These are phyloP conservation scores for Ceriagrion tenellum DNA, from an alignment of 2,888 invertebrate genomes.

Conservation along the genomic window DNA sequence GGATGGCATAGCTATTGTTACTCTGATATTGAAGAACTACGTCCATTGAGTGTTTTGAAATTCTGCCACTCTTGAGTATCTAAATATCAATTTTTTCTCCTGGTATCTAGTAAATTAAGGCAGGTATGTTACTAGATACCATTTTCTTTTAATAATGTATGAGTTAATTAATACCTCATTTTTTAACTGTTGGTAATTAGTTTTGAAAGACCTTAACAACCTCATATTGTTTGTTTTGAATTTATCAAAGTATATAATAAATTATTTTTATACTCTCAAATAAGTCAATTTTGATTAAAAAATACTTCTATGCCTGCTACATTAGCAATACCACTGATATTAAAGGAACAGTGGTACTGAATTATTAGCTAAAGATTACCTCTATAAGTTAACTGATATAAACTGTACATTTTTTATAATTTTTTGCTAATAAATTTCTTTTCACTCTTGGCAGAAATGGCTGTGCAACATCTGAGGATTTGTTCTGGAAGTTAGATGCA, in stretches of 20 bases:
- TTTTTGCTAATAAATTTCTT: conserved; percentile 4
- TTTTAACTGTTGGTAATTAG: neutral
- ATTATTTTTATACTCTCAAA: conserved; percentile 53
- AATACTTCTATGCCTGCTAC: neutral
- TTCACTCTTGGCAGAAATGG: conserved; percentile 85
- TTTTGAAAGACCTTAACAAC: neutral
- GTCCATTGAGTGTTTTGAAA: conserved; percentile 13
- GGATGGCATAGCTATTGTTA: neutral
- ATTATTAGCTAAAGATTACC: neutral
- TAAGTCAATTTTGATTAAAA: conserved; percentile 49
- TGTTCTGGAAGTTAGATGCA: conserved; percentile 99
- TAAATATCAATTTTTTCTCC: neutral
- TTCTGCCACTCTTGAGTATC: neutral
- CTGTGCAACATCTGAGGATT: conserved; percentile 98
- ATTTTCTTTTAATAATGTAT: neutral
- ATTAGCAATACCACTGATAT: neutral
- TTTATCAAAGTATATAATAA: neutral
- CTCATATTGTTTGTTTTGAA: neutral
- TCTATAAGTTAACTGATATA: neutral
- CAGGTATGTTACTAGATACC: neutral
- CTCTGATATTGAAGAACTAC: neutral
- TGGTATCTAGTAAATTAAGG: neutral
- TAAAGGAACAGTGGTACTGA: neutral
- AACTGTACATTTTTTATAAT: neutral
- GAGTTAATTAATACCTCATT: neutral